phyloP scores from a whole-genome alignment of 2,888 invertebrate genomes.

The Archips xylosteana region DNA sequence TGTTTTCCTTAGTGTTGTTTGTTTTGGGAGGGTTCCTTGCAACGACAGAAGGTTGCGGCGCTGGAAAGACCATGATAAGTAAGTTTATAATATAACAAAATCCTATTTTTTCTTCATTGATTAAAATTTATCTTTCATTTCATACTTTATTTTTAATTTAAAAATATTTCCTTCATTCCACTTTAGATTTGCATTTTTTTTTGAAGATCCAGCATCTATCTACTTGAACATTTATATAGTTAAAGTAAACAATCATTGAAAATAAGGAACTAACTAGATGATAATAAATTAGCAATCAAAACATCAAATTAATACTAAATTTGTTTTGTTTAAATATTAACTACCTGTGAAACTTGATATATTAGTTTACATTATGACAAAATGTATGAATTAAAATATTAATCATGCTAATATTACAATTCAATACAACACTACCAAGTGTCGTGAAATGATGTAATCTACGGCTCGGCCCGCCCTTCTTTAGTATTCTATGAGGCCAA shows the following conservation, averaged over 20 bases:
- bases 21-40: slow-evolving; percentile 76
- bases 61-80: slow-evolving; percentile 80
- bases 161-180: no score
- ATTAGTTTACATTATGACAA: slow-evolving; percentile 9
- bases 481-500: neutral
- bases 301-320: slow-evolving; percentile 3
- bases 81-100: slow-evolving; percentile 57
- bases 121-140: neutral
- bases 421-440: slow-evolving; percentile 1
- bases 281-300: neutral
- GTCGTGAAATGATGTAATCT: slow-evolving; percentile 22
- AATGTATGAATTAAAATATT: slow-evolving; percentile 2
- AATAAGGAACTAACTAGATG: neutral
- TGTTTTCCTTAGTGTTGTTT: slow-evolving; percentile 84
- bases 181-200: no score
- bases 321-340: slow-evolving; percentile 6
- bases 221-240: no score
- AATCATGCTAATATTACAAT: neutral
- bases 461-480: slow-evolving; percentile 12
- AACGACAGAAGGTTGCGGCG: slow-evolving; percentile 78
- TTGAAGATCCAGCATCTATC: no score
- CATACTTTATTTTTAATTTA: neutral
- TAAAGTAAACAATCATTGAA: no score
- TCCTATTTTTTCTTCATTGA: slow-evolving; percentile 16
- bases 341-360: slow-evolving; percentile 21